Conservation (phyloP, 2,888 invertebrate species). For the Drymonia ruficornis region DNA sequence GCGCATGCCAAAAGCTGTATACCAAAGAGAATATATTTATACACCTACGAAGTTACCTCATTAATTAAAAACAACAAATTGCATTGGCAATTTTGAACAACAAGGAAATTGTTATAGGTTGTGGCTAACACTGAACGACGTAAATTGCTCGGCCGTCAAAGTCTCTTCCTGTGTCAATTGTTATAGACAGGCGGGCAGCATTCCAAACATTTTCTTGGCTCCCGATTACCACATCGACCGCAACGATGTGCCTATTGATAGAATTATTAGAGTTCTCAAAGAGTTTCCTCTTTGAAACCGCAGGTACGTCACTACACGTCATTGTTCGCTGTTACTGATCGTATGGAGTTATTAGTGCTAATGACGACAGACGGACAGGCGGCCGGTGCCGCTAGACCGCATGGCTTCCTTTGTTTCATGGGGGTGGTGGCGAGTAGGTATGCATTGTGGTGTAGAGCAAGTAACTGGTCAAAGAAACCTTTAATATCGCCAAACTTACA, state of each 20-base stretch:
- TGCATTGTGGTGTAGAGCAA: not conserved
- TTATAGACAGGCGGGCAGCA: conserved; percentile 42
- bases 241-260: conserved; percentile 74
- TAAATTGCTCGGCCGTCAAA: conserved; percentile 36
- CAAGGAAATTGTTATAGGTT: not conserved
- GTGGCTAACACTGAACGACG: conserved; percentile 1
- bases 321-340: conserved; percentile 51
- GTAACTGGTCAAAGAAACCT: not conserved
- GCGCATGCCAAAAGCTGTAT: too few species aligned
- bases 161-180: conserved; percentile 55
- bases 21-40: too few species aligned
- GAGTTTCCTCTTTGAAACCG: conserved; percentile 65
- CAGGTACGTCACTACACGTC: conserved; percentile 63
- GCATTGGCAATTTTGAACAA: not conserved
- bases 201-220: conserved; percentile 62
- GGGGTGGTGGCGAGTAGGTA: conserved; percentile 16
- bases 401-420: conserved; percentile 58
- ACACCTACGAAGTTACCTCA: too few species aligned
- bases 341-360: conserved; percentile 78
- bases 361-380: conserved; percentile 66
- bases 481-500: too few species aligned
- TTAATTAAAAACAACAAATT: not conserved
- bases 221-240: conserved; percentile 70
- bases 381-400: conserved; percentile 56
- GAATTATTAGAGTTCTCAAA: conserved; percentile 69